Conservation (phyloP, 1,140 invertebrate species). For the Arion vulgaris region DNA sequence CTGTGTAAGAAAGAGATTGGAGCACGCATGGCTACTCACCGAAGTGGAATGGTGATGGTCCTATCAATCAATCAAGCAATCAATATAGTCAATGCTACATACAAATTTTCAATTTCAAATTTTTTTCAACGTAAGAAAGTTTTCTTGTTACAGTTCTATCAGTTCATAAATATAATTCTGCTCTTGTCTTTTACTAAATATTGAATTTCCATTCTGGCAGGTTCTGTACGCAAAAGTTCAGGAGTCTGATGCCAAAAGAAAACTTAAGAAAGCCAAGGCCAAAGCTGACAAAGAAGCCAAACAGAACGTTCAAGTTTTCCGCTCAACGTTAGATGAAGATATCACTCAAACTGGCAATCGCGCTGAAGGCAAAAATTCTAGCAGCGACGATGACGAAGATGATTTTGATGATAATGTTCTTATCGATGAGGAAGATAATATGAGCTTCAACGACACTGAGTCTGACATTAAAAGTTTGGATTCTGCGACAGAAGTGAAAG, state of each 20-base stretch:
- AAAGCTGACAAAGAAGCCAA: background rate
- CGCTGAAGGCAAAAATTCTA: background rate
- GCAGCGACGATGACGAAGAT: conserved; percentile 31
- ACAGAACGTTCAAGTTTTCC: background rate
- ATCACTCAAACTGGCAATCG: background rate
- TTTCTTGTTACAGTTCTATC: too few relatives aligned
- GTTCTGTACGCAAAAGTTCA: conserved; percentile 23
- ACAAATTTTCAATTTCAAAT: too few relatives aligned
- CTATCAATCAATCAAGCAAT: too few relatives aligned
- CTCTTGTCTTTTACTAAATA: too few relatives aligned
- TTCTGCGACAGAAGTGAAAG: conserved; percentile 23
- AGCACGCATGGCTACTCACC: too few relatives aligned
- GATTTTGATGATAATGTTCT: conserved; percentile 36
- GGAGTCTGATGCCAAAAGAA: conserved; percentile 6
- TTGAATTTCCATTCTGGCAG: too few relatives aligned
- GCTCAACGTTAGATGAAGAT: conserved; percentile 32
- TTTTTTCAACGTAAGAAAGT: too few relatives aligned
- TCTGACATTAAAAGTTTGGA: conserved; percentile 22
- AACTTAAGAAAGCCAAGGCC: conserved; percentile 4
- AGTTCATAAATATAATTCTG: too few relatives aligned
- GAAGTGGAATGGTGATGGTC: too few relatives aligned
- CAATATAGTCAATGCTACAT: too few relatives aligned
- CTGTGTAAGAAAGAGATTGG: too few relatives aligned
- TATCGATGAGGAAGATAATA: conserved; percentile 32
- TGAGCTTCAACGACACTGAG: conserved; percentile 29